Evolutionary conservation across 23 tunicate genomes (phyloP), one percentile per base, ranked within the genome.

Genomic region (Botrylloides violaceus): DNA sequence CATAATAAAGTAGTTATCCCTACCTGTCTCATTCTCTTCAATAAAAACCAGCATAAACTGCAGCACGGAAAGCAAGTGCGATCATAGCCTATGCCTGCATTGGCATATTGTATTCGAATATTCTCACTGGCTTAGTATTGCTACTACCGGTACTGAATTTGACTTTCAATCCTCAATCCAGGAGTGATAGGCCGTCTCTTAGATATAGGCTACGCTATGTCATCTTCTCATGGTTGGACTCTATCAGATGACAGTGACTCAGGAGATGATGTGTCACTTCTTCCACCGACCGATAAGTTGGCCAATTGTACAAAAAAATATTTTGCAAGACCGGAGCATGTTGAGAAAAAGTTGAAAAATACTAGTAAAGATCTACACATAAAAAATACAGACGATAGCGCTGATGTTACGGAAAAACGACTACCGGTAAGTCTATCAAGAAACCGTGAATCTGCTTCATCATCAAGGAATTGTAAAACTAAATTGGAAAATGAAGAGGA

Each of bases 221-320:
- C 49, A 1, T 34, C 32, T 15, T 22, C 35, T 1, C 5, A 26
- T 2, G 33, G 66, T 1, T 39, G 43, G 50, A 28, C 4, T 28
- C 26, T 48, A 72, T 21, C 34, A 2, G 24, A 43, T 15, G 15
- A 6, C 34, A 71, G 53, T 18, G 76, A 66, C 36, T 81, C 82
- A 5, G 60, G 53, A 6, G 37, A 60, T 20, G 28, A 23, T 15
- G 53, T 15, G 15, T 43, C 53, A 9, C 53, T 43, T 43, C 53
- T 43, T 15, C 9, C 9, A 43, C 53, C 53, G 53, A 43, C 15
- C 53, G 15, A 43, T 7, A 15, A 43, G 9, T 43, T 15, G 53
- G 15, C 12, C 15, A 43, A 43, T 43, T 9, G 9, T 7, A 9
- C 53, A 43, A 43, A 15, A 1, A 1, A 1, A 60, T 25, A 60